Base-by-base conservation (phyloP, 64 coral and sea anemone species). In the Pachyseris speciosa region DNA sequence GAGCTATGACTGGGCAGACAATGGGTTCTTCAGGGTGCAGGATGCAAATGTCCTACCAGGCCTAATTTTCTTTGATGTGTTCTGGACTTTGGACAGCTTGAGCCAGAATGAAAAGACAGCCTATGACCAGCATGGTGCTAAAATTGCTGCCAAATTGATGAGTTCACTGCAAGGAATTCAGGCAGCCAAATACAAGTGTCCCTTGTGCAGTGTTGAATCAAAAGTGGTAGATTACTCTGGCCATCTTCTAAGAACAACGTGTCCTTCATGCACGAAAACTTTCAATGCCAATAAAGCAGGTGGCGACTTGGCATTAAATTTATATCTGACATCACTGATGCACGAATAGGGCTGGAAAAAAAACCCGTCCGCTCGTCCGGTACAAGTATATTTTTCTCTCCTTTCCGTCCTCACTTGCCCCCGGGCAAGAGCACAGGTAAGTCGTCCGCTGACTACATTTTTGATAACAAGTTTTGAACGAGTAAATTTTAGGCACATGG, bases 21-120 rank as follows among this genome's bases (percentile, higher is more conserved):
- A 33, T n/a, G 89, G 89, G 9, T 92, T 85, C 27, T 92, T 92
- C 53, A 92, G 51, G 38, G 68, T 92, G 24, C 11, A 84, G 52
- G 66, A 92, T 85, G 22, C 70, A 44, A 26, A 75, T 43, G 90
- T 92, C 27, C 69, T 92, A n/a, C n/a, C n/a, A 36, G 69, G 80
- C 2, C 37, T 92, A 20, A 26, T 75, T 25, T 92, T 85, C 28
- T 4, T 75, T 22, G 80, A 92, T 20, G 90, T 92, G 6, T 92
- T 32, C 20, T 92, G 90, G 90, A 36, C 12, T 34, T 7, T 31
- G 39, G 15, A 84, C 0, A 16, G 72, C 8, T 33, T 85, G 51
- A 75, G 4, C 15, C 0, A 67, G 0, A 8, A 36, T 1, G 90
- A 92, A 36, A 92, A 85, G 13, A 38, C 17, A 29, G 15, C 4